Evolutionary conservation across 2,888 invertebrate genomes (phyloP).

Genomic region (Nysson spinosus): DNA sequence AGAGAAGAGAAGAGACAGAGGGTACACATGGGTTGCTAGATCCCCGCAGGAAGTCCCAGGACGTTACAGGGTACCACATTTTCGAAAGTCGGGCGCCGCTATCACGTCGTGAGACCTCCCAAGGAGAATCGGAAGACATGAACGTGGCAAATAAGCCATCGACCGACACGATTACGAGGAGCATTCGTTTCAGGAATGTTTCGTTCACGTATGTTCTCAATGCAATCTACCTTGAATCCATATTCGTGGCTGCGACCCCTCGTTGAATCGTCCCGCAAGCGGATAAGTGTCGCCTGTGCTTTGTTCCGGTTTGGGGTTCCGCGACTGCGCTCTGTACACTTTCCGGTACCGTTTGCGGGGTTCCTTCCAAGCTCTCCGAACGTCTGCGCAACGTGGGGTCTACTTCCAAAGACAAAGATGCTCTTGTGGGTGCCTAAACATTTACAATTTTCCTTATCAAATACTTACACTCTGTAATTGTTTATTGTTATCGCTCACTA

Average conservation of each 20-base stretch:
- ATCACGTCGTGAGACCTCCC: conserved; percentile 75
- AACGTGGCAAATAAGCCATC: conserved; percentile 6
- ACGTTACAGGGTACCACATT: conserved; percentile 75
- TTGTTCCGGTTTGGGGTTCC: conserved; percentile 73
- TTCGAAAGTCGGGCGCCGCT: conserved; percentile 71
- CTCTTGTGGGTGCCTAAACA: conserved; percentile 80
- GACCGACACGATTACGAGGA: background rate
- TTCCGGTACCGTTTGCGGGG: conserved; percentile 78
- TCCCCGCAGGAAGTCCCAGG: conserved; percentile 75
- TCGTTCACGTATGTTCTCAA: no score
- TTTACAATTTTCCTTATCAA: background rate
- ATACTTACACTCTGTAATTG: no score
- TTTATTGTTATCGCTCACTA: no score
- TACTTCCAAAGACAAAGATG: conserved; percentile 82
- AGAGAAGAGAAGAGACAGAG: conserved; percentile 4
- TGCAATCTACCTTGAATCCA: conserved; percentile 73
- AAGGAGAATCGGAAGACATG: conserved; percentile 66
- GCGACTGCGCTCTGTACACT: conserved; percentile 76
- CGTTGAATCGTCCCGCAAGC: conserved; percentile 78
- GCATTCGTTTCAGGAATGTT: background rate
- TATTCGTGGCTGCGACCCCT: conserved; percentile 66
- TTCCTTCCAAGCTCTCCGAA: conserved; percentile 82
- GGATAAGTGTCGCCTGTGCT: conserved; percentile 80
- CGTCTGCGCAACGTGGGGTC: conserved; percentile 77
- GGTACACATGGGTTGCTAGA: conserved; percentile 52